Conservation (phyloP, 2,888 invertebrate species). For the Drosophila peninsularis region DNA sequence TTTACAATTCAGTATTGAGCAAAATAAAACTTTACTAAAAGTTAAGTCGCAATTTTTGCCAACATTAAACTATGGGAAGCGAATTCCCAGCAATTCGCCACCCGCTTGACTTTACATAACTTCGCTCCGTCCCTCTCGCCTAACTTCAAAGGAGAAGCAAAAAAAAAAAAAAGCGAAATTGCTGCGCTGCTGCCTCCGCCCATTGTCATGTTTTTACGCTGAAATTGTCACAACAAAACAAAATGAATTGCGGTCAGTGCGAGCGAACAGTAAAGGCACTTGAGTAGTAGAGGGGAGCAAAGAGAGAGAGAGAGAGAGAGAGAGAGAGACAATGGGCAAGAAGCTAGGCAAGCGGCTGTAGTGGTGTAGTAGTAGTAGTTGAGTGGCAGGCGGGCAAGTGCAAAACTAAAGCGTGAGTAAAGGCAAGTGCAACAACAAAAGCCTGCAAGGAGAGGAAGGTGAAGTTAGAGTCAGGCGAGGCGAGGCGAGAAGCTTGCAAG, state of each 20-base stretch:
- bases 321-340: background rate
- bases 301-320: background rate
- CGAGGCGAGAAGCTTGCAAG: background rate
- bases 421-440: slow-evolving; percentile 40
- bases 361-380: background rate
- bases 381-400: slow-evolving; percentile 40
- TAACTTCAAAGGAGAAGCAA: slow-evolving; percentile 9
- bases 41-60: slow-evolving; percentile 16
- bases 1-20: slow-evolving; percentile 30
- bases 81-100: slow-evolving; percentile 34
- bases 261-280: slow-evolving; percentile 14
- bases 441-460: background rate
- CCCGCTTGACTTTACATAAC: slow-evolving; percentile 34
- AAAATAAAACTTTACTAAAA: slow-evolving; percentile 14
- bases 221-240: slow-evolving; percentile 76
- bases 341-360: slow-evolving; percentile 6
- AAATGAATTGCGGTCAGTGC: slow-evolving; percentile 67
- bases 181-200: slow-evolving; percentile 14
- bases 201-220: slow-evolving; percentile 67
- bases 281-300: background rate
- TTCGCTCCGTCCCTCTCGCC: background rate
- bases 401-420: slow-evolving; percentile 30
- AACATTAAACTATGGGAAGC: slow-evolving; percentile 27
- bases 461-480: background rate
- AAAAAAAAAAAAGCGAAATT: slow-evolving; percentile 11